These are phyloP conservation scores for Meteorus cinctellus DNA, from an alignment of 2,888 invertebrate species.

Conservation along the genomic window DNA sequence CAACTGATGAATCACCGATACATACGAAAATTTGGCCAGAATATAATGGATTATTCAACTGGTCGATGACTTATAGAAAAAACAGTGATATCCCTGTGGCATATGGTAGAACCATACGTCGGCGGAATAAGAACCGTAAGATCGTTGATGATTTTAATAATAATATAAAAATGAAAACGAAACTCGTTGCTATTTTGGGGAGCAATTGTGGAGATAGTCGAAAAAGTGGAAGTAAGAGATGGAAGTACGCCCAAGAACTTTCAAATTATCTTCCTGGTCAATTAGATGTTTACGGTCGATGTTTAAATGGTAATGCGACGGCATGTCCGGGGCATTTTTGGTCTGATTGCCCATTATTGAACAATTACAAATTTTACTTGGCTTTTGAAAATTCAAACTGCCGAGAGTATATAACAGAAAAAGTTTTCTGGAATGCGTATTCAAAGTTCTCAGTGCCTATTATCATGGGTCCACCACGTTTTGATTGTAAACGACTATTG, in stretches of 20 bases:
- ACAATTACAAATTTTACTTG: conserved; percentile 80
- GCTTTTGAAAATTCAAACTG: conserved; percentile 83
- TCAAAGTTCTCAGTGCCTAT: conserved; percentile 79
- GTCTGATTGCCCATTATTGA: conserved; percentile 76
- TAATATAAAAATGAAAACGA: conserved; percentile 64
- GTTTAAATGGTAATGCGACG: conserved; percentile 71
- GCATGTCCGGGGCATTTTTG: conserved; percentile 80
- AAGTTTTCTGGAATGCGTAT: conserved; percentile 80
- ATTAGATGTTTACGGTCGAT: conserved; percentile 77
- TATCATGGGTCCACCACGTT: conserved; percentile 77
- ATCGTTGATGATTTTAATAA: neutral
- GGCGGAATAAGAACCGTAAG: conserved; percentile 30
- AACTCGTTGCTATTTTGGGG: conserved; percentile 75
- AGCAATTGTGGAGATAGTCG: conserved; percentile 75
- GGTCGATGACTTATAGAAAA: conserved; percentile 82
- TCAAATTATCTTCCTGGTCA: conserved; percentile 75
- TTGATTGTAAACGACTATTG: conserved; percentile 74
- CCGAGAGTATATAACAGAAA: conserved; percentile 82
- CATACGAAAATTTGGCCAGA: conserved; percentile 76
- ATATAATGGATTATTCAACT: conserved; percentile 80
- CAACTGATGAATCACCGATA: conserved; percentile 81
- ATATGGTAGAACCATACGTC: conserved; percentile 77
- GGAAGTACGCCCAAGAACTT: conserved; percentile 76
- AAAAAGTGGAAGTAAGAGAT: conserved; percentile 73
- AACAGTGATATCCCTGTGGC: conserved; percentile 81